Conservation (phyloP, 2,888 invertebrate species). For the Anoncus sp. region DNA sequence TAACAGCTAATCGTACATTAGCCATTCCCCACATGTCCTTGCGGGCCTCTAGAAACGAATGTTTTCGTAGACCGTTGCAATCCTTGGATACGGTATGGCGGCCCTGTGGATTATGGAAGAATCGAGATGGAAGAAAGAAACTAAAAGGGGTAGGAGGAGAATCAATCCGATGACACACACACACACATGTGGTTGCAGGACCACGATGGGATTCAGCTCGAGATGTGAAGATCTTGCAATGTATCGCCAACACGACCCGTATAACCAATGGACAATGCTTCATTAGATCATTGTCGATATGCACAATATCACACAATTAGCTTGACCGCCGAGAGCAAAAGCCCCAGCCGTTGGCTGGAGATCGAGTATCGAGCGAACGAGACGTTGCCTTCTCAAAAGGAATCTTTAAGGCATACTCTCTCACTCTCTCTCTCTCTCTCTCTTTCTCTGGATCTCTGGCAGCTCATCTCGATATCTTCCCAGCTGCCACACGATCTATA, state of each 20-base stretch:
- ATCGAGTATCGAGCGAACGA: conserved; percentile 41
- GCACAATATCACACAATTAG: conserved; percentile 81
- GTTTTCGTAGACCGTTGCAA: conserved; percentile 19
- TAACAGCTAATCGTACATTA: not conserved
- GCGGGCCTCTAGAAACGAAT: not conserved
- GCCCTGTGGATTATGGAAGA: too few relatives aligned
- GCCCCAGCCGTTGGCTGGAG: conserved; percentile 66
- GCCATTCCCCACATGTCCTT: conserved; percentile 26
- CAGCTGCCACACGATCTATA: conserved; percentile 70
- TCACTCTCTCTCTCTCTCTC: conserved; percentile 25
- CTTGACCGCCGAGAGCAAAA: conserved; percentile 65
- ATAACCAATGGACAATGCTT: conserved; percentile 79
- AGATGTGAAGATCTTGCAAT: conserved; percentile 42
- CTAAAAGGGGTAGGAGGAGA: conserved; percentile 1
- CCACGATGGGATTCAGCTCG: conserved; percentile 33
- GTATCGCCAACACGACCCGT: conserved; percentile 55
- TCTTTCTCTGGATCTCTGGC: too few relatives aligned
- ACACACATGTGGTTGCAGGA: too few relatives aligned
- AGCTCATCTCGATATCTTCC: conserved; percentile 47
- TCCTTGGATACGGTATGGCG: conserved; percentile 5
- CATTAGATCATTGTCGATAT: conserved; percentile 82
- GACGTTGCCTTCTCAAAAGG: conserved; percentile 59
- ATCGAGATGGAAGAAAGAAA: not conserved
- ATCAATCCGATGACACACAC: conserved; percentile 56
- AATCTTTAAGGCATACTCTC: conserved; percentile 48